Evolutionary conservation across 2,113 vertebrate species (phyloP).

Genomic region (Coptodon rendalli): DNA sequence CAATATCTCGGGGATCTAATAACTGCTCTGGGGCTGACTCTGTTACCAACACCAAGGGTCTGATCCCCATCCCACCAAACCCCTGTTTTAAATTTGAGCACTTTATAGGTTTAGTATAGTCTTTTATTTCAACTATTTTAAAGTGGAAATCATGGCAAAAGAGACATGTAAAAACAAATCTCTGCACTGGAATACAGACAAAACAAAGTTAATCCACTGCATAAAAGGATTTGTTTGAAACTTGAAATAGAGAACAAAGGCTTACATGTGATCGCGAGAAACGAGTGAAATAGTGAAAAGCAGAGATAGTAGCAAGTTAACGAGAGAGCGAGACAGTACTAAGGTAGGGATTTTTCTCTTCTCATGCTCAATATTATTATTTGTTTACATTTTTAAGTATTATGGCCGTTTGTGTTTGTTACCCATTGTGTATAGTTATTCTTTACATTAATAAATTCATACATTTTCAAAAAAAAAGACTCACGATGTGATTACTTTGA

Average conservation of each 20-base stretch:
- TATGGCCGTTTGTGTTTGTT: constrained; percentile 71
- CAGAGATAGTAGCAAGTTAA: neutral
- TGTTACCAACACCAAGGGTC: neutral
- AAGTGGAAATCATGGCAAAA: neutral
- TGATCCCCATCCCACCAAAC: neutral
- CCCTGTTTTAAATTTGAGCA: constrained; percentile 28
- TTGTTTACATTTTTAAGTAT: constrained; percentile 80
- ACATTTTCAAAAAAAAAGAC: constrained; percentile 31
- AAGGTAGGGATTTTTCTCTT: constrained; percentile 72
- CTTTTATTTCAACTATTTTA: neutral
- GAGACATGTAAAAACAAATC: neutral
- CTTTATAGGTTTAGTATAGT: constrained; percentile 36
- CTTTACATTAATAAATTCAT: constrained; percentile 59
- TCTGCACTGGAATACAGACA: constrained; percentile 24
- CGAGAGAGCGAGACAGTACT: constrained; percentile 8
- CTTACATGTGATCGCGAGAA: neutral
- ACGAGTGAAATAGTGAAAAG: neutral
- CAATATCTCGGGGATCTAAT: neutral
- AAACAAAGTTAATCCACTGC: neutral
- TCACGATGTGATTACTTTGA: neutral
- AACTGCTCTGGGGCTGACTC: neutral
- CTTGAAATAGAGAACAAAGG: constrained; percentile 5
- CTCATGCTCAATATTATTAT: constrained; percentile 66
- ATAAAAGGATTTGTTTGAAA: neutral
- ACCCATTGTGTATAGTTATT: constrained; percentile 63